Evolutionary conservation across 92 coral and sea anemone genomes (phyloP).

Genomic region (Zoanthus solanderi): DNA sequence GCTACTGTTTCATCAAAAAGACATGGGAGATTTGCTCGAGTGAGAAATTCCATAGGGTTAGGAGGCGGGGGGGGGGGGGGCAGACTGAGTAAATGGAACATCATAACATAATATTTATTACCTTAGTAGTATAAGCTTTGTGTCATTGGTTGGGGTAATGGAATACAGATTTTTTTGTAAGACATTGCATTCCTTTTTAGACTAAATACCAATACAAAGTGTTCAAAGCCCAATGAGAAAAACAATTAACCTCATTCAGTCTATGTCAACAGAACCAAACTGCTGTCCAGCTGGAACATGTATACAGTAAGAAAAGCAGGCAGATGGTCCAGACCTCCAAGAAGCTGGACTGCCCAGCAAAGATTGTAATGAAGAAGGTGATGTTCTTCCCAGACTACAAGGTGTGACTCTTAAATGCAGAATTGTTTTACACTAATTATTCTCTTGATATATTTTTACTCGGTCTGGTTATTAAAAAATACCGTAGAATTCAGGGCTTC

Average conservation of each 20-base stretch:
- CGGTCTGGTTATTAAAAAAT: background rate
- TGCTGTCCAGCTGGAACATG: background rate
- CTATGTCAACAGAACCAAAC: conserved; percentile 10
- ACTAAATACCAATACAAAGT: conserved; percentile 3
- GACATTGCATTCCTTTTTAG: conserved; percentile 6
- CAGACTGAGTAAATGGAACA: background rate
- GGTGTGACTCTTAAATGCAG: background rate
- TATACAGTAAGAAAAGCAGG: background rate
- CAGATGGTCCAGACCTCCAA: conserved; percentile 17
- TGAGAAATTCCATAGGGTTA: background rate
- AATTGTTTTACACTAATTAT: background rate
- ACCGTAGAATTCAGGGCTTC: background rate
- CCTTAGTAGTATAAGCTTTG: background rate
- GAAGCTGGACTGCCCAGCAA: conserved; percentile 14
- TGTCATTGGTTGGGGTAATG: background rate
- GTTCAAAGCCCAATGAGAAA: conserved; percentile 2
- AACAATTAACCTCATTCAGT: background rate
- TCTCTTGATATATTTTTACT: background rate
- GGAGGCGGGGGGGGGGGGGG: background rate
- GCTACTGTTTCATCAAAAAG: background rate
- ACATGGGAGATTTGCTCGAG: background rate
- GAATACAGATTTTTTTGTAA: background rate
- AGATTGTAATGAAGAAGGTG: conserved; percentile 15
- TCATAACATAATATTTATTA: background rate
- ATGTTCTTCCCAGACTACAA: conserved; percentile 19